Conservation (phyloP, 2,888 invertebrate species). For the Peribatodes rhomboidaria region DNA sequence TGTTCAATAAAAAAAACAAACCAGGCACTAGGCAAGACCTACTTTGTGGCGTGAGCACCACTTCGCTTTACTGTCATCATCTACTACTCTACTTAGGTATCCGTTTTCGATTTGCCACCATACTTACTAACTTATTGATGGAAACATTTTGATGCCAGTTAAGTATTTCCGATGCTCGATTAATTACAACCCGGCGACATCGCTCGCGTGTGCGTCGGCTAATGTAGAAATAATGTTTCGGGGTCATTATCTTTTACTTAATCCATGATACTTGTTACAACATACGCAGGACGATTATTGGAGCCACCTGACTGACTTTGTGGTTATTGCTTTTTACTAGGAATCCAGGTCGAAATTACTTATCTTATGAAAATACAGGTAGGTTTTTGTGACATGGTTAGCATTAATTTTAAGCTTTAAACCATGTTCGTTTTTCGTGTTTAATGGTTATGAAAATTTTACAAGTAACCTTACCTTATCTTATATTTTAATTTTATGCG, state of each 20-base stretch:
- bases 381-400: slow-evolving; percentile 11
- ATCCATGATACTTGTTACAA: slow-evolving; percentile 66
- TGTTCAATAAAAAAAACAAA: too few relatives aligned
- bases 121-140: neutral
- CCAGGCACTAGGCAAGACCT: too few relatives aligned
- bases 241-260: slow-evolving; percentile 79
- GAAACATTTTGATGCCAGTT: neutral
- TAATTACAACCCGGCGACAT: slow-evolving; percentile 41
- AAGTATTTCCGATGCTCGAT: slow-evolving; percentile 3
- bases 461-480: neutral
- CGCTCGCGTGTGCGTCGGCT: slow-evolving; percentile 65
- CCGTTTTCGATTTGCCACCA: too few relatives aligned
- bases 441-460: slow-evolving; percentile 16
- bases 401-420: slow-evolving; percentile 21
- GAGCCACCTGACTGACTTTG: slow-evolving; percentile 31
- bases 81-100: too few relatives aligned
- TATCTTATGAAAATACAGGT: slow-evolving; percentile 9
- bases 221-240: slow-evolving; percentile 80
- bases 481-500: neutral
- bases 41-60: neutral
- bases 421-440: slow-evolving; percentile 1
- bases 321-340: slow-evolving; percentile 41
- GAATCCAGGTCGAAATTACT: slow-evolving; percentile 23
- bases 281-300: slow-evolving; percentile 54
- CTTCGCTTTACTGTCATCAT: too few relatives aligned